phyloP scores from a whole-genome alignment of 2,113 vertebrate genomes.

The Oryzias melastigma region DNA sequence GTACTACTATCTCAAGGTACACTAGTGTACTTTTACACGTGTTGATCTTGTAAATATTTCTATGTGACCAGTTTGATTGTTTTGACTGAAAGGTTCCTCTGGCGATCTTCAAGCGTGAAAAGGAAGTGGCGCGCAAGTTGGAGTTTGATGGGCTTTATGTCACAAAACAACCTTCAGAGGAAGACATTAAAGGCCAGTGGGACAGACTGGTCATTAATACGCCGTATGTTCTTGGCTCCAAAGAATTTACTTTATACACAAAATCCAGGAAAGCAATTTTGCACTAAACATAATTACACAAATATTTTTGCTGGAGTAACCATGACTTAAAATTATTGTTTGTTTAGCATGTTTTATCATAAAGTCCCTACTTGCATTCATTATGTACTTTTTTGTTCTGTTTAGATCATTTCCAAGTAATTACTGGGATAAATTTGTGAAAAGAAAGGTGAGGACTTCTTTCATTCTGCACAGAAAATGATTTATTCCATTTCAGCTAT shows the following conservation, averaged over 20 bases:
- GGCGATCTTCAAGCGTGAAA: conserved; percentile 96
- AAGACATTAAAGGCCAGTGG: conserved; percentile 98
- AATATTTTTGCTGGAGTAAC: background rate
- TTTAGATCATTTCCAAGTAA: conserved; percentile 95
- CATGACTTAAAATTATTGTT: no score
- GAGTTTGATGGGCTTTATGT: conserved; percentile 96
- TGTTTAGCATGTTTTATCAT: no score
- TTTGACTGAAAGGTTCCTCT: conserved; percentile 84
- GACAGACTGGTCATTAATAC: conserved; percentile 94
- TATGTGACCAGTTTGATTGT: background rate
- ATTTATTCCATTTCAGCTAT: background rate
- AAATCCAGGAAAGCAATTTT: no score
- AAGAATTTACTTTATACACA: background rate
- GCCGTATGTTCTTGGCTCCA: conserved; percentile 77
- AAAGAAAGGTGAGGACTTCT: conserved; percentile 77
- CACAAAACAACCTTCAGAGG: conserved; percentile 91
- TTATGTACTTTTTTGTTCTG: conserved; percentile 34
- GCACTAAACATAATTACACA: no score
- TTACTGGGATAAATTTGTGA: conserved; percentile 99
- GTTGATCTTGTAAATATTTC: background rate
- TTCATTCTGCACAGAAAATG: background rate
- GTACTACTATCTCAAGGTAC: conserved; percentile 94
- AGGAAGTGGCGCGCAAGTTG: conserved; percentile 91
- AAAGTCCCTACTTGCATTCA: no score
- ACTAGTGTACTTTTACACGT: background rate